These are phyloP conservation scores for Ypsolopha scabrella DNA, from an alignment of 2,888 invertebrate species.

Conservation along the genomic window DNA sequence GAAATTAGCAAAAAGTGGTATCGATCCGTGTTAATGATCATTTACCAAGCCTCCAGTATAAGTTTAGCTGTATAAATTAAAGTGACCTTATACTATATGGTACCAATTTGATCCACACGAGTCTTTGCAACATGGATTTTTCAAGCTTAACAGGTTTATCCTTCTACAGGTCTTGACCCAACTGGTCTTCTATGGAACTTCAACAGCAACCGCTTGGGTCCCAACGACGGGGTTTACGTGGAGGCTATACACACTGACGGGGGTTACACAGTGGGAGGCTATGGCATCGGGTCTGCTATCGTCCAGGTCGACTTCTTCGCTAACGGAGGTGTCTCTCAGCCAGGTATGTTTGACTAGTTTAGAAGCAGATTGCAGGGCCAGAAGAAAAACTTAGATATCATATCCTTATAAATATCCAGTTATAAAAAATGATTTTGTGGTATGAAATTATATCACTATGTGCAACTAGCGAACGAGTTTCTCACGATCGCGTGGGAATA, in stretches of 20 bases:
- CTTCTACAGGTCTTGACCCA: conserved; percentile 42
- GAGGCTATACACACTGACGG: conserved; percentile 14
- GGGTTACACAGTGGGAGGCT: conserved; percentile 45
- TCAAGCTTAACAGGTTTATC: too few relatives aligned
- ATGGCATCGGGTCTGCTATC: conserved; percentile 54
- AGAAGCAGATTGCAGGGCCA: too few relatives aligned
- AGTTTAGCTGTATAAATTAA: too few relatives aligned
- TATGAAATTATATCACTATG: too few relatives aligned
- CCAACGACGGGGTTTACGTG: conserved; percentile 21
- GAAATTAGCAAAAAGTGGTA: neutral
- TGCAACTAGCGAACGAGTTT: too few relatives aligned
- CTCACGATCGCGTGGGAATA: too few relatives aligned
- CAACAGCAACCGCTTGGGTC: conserved; percentile 8
- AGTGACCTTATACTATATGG: too few relatives aligned
- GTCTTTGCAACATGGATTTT: too few relatives aligned
- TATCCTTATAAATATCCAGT: too few relatives aligned
- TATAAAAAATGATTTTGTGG: too few relatives aligned
- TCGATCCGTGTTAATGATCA: neutral
- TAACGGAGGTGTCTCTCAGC: conserved; percentile 55
- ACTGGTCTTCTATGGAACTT: conserved; percentile 46
- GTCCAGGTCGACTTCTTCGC: conserved; percentile 70
- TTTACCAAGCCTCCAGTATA: too few relatives aligned
- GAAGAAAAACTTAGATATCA: too few relatives aligned
- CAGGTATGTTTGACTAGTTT: conserved; percentile 7
- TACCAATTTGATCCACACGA: neutral